Evolutionary conservation across 2,888 invertebrate species (phyloP).

Genomic region (Mechanitis messenoides): DNA sequence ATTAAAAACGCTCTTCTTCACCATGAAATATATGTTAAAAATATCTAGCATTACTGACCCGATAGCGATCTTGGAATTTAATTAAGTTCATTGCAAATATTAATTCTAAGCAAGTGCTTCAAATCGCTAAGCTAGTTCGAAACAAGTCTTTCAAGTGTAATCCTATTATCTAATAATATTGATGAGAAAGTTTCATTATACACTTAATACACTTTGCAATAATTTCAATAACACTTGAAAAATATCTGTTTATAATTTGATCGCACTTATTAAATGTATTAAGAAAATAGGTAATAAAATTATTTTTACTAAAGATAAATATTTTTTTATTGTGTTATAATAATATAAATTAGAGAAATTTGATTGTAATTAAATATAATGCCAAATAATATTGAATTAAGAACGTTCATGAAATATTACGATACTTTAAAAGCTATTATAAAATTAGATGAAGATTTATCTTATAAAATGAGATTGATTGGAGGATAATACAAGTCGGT

Average conservation of each 20-base stretch:
- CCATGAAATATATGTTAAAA: conserved; percentile 4
- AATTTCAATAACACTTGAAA: neutral
- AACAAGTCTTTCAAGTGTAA: conserved; percentile 1
- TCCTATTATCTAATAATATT: neutral
- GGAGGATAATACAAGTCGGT: conserved; percentile 11
- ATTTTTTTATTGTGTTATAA: too few relatives aligned
- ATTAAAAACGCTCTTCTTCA: neutral
- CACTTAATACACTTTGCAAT: neutral
- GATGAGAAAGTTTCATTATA: neutral
- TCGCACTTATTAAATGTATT: too few relatives aligned
- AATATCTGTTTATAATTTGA: neutral
- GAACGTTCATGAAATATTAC: too few relatives aligned
- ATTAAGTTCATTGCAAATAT: conserved; percentile 6
- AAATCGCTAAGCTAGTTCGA: neutral
- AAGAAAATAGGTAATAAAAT: too few relatives aligned
- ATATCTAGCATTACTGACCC: conserved; percentile 4
- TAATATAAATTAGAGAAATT: too few relatives aligned
- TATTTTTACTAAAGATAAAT: too few relatives aligned
- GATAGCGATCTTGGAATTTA: conserved; percentile 7
- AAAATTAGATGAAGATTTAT: neutral
- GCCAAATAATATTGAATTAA: too few relatives aligned
- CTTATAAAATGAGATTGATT: conserved; percentile 7
- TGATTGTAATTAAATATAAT: too few relatives aligned
- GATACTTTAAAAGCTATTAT: too few relatives aligned
- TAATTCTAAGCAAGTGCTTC: conserved; percentile 4